A percentile compares a stretch with the other conserved stretches of the same genome.
Conservation (phyloP, 2,888 invertebrate genomes). For the Caenorhabditis sinica region DNA sequence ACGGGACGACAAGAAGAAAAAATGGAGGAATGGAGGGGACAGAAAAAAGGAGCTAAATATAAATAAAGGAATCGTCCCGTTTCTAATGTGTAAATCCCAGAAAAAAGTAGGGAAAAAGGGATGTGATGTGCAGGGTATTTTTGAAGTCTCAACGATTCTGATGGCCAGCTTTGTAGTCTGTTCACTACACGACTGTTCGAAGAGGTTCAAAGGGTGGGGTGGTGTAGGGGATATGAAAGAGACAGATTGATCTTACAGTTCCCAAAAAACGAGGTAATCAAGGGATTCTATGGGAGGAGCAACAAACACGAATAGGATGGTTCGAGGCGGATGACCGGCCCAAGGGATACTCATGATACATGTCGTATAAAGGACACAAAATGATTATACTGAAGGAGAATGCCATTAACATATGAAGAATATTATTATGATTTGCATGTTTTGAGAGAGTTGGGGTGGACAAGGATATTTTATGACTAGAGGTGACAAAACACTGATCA, state of each 20-base stretch:
- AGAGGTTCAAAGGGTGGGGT: neutral
- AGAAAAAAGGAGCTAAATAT: conserved; percentile 50
- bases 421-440: conserved; percentile 55
- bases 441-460: conserved; percentile 27
- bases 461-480: conserved; percentile 10
- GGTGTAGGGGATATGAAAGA: neutral
- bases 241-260: neutral
- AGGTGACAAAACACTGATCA: conserved; percentile 13
- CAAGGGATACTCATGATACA: conserved; percentile 56
- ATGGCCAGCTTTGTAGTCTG: conserved; percentile 70
- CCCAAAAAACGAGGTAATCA: conserved; percentile 30
- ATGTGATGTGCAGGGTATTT: conserved; percentile 4
- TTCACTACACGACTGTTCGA: conserved; percentile 68
- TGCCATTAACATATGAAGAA: conserved; percentile 57
- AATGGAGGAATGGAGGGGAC: conserved; percentile 39
- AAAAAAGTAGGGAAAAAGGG: conserved; percentile 21
- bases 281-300: conserved; percentile 36
- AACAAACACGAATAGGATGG: too few relatives aligned
- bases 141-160: conserved; percentile 39
- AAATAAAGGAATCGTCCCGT: conserved; percentile 45
- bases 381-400: conserved; percentile 39
- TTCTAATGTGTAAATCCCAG: conserved; percentile 57
- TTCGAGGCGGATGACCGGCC: conserved; percentile 42
- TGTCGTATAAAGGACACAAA: conserved; percentile 52
- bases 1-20: conserved; percentile 16